Evolutionary conservation across 2,113 vertebrate species (phyloP).

Genomic region (Pluvialis apricaria): DNA sequence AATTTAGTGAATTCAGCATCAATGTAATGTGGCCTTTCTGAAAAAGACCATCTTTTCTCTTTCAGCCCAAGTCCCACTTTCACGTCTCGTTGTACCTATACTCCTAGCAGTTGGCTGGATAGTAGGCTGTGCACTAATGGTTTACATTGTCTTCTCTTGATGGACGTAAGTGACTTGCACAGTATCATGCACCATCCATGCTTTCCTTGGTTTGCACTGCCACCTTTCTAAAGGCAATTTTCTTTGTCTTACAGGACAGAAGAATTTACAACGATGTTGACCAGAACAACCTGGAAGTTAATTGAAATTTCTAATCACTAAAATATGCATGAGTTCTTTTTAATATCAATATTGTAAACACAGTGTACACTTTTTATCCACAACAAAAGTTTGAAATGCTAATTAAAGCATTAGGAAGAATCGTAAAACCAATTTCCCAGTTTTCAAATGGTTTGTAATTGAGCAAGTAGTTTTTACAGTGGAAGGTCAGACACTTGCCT

Average conservation of each 20-base stretch:
- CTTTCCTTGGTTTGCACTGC: neutral
- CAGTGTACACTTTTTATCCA: neutral
- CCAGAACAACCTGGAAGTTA: conserved; percentile 38
- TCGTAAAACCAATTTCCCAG: neutral
- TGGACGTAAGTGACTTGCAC: neutral
- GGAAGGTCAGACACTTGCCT: neutral
- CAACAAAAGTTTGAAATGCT: neutral
- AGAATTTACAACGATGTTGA: neutral
- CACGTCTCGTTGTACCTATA: conserved; percentile 61
- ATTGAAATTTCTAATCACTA: neutral
- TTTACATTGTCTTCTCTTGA: conserved; percentile 81
- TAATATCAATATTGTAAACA: neutral
- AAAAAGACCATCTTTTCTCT: neutral
- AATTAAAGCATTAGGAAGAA: neutral
- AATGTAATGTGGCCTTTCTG: neutral
- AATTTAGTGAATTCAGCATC: too few relatives aligned
- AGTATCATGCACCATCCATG: neutral
- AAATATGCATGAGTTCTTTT: neutral
- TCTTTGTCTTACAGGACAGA: conserved; percentile 62
- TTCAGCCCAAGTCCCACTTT: conserved; percentile 25
- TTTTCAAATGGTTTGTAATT: neutral
- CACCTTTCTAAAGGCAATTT: neutral
- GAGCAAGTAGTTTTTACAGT: neutral
- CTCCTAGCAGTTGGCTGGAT: conserved; percentile 81
- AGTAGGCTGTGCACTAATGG: conserved; percentile 72